Evolutionary conservation across 2,113 vertebrate genomes (phyloP).

Genomic region (Felis chaus): DNA sequence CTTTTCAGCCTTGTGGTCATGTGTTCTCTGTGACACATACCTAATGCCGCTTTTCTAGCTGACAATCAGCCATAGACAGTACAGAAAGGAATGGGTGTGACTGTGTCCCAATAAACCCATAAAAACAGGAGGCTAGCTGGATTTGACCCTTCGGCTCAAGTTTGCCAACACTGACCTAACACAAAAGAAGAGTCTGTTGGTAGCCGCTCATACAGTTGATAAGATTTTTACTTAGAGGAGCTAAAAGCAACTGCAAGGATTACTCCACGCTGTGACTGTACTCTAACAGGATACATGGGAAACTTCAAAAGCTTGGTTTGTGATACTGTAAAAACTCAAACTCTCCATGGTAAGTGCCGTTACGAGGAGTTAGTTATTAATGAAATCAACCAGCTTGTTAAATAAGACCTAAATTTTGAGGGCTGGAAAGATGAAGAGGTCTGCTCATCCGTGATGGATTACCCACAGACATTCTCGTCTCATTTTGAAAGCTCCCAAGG

Average conservation of each 20-base stretch:
- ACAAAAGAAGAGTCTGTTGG: background rate
- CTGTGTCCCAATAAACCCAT: background rate
- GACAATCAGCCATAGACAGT: too few species aligned
- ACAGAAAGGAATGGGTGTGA: background rate
- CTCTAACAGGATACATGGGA: background rate
- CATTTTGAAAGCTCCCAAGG: background rate
- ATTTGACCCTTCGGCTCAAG: background rate
- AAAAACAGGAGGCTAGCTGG: background rate
- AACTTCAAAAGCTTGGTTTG: background rate
- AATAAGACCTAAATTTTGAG: background rate
- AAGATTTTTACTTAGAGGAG: background rate
- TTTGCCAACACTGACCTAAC: background rate
- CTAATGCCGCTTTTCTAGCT: accelerated
- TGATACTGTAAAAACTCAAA: background rate
- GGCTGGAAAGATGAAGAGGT: background rate
- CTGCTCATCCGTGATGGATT: too few species aligned
- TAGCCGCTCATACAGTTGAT: background rate
- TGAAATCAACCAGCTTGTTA: background rate
- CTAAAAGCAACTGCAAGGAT: background rate
- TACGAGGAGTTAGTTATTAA: background rate
- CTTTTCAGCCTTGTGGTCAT: background rate
- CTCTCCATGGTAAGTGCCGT: background rate
- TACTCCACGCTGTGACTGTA: background rate
- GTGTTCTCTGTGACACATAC: background rate
- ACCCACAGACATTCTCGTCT: background rate